Percentiles rank a stretch among this genome's conserved stretches.
Evolutionary conservation across 2,113 vertebrate genomes (phyloP).

Genomic region (Neolamprologus caudopunctatus): DNA sequence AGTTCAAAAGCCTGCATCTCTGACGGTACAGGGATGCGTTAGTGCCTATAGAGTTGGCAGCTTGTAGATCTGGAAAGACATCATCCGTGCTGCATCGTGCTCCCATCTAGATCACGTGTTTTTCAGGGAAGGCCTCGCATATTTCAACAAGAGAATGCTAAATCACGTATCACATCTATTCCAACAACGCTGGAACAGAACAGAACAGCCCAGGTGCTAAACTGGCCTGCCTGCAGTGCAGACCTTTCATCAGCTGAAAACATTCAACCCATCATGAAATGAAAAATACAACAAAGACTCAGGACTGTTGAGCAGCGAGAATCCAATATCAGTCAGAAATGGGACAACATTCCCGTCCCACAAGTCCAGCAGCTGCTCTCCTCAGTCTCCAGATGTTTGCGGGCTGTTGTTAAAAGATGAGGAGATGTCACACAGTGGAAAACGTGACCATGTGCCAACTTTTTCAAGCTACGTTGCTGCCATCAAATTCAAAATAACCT

Average conservation of each 20-base stretch:
- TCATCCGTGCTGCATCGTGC: not conserved
- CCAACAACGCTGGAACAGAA: not conserved
- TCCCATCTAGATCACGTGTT: not conserved
- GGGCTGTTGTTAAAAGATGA: not conserved
- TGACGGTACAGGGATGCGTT: not conserved
- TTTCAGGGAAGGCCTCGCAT: not conserved
- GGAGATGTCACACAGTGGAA: not conserved
- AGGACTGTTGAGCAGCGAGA: not conserved
- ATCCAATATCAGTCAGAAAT: not conserved
- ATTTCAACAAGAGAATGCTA: not conserved
- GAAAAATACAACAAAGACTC: not conserved
- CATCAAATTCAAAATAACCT: not conserved
- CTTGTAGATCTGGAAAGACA: not conserved
- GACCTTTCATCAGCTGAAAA: not conserved
- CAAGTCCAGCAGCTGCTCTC: not conserved
- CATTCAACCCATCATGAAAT: not conserved
- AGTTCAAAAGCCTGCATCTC: not conserved
- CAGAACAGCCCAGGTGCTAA: not conserved
- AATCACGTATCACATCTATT: not conserved
- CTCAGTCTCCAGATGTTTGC: not conserved
- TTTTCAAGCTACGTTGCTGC: not conserved
- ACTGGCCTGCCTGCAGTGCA: not conserved
- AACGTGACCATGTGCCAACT: not conserved
- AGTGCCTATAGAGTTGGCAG: not conserved
- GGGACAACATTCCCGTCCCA: accelerated